Percentiles rank a stretch among this genome's conserved stretches.
These are phyloP conservation scores for Sarcophaga bullata DNA, from an alignment of 1,140 invertebrate genomes.

Conservation along the genomic window DNA sequence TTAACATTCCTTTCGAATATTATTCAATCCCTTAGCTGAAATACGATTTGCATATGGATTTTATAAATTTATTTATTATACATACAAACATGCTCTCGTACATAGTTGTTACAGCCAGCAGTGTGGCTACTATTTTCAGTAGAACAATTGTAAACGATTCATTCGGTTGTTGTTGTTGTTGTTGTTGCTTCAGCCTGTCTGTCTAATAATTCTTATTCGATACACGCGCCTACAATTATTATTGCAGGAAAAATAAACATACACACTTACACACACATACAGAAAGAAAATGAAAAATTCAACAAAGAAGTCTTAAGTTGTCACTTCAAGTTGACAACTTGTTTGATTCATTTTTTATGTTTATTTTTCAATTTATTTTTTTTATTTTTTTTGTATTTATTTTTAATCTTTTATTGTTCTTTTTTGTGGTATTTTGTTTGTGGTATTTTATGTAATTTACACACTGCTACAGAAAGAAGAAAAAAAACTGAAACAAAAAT, in stretches of 20 bases:
- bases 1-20: not conserved
- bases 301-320: conserved; percentile 3
- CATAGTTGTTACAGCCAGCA: too few species aligned
- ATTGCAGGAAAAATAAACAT: conserved; percentile 35
- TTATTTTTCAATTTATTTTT: not conserved
- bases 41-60: conserved; percentile 6
- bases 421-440: too few species aligned
- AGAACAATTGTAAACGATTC: not conserved
- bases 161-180: not conserved
- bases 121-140: not conserved
- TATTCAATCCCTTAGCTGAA: not conserved
- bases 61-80: not conserved
- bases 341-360: conserved; percentile 23
- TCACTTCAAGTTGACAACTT: conserved; percentile 34
- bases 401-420: conserved; percentile 25
- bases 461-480: not conserved
- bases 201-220: conserved; percentile 32
- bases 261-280: not conserved
- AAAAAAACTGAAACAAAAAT: not conserved
- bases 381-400: not conserved
- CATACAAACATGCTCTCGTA: too few species aligned
- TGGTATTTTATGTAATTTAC: not conserved
- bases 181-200: not conserved
- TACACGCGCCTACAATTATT: conserved; percentile 38
- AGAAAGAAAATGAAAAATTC: too few species aligned